Evolutionary conservation across 2,888 invertebrate genomes (phyloP).

Genomic region (Penaeus monodon): DNA sequence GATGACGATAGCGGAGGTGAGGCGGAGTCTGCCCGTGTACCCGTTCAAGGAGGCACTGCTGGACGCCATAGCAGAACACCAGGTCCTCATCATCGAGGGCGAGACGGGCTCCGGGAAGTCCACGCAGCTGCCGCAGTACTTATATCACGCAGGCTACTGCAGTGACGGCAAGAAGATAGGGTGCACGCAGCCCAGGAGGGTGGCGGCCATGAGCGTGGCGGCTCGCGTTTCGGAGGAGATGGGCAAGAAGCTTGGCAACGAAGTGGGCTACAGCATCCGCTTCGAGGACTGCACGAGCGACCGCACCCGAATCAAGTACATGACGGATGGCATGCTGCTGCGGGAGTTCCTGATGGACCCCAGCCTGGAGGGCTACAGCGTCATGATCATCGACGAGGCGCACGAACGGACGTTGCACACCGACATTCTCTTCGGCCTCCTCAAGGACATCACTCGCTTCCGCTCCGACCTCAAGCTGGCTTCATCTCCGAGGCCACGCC

Average conservation of each 20-base stretch:
- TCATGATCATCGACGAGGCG: conserved; percentile 99
- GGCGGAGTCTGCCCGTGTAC: conserved; percentile 92
- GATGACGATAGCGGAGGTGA: conserved; percentile 89
- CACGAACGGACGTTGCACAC: conserved; percentile 98
- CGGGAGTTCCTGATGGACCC: conserved; percentile 98
- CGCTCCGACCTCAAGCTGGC: conserved; percentile 92
- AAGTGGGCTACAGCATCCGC: conserved; percentile 84
- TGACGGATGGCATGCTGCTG: conserved; percentile 98
- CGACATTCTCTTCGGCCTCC: conserved; percentile 96
- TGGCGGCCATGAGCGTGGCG: conserved; percentile 99
- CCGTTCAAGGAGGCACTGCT: conserved; percentile 91
- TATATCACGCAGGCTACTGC: conserved; percentile 95
- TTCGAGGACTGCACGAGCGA: conserved; percentile 99
- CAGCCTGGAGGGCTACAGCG: conserved; percentile 92
- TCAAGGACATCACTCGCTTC: conserved; percentile 90
- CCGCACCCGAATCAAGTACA: conserved; percentile 95
- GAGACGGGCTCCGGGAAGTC: conserved; percentile 98
- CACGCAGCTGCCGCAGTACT: conserved; percentile 97
- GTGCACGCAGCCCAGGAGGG: conserved; percentile 96
- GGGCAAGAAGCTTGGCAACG: conserved; percentile 86
- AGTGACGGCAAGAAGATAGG: conserved; percentile 77
- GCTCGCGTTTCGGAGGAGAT: conserved; percentile 98
- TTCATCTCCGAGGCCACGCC: conserved; percentile 96
- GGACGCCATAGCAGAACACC: conserved; percentile 83
- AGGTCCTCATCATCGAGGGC: conserved; percentile 94